These are phyloP conservation scores for Beris morrisii DNA, from an alignment of 2,888 invertebrate species.

Conservation along the genomic window DNA sequence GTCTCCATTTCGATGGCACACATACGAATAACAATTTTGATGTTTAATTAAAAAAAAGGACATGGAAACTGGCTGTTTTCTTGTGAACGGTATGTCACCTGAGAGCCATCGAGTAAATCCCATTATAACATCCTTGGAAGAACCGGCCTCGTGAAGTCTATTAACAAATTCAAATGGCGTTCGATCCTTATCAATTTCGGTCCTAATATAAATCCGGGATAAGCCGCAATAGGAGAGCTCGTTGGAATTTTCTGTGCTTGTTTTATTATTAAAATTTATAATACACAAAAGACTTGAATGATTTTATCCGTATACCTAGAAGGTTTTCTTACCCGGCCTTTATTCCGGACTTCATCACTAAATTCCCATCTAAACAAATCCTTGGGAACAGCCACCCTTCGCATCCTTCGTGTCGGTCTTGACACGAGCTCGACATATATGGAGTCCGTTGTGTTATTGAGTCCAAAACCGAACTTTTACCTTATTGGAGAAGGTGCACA, in stretches of 20 bases:
- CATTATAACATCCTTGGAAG: slow-evolving; percentile 9
- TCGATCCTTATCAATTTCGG: slow-evolving; percentile 25
- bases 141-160: slow-evolving; percentile 7
- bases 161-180: slow-evolving; percentile 27
- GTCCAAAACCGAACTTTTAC: slow-evolving; percentile 19
- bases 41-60: slow-evolving; percentile 17
- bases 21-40: slow-evolving; percentile 5
- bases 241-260: slow-evolving; percentile 13
- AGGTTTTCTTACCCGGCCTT: not conserved
- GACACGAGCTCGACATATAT: not conserved
- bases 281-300: slow-evolving; percentile 37
- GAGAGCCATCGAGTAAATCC: slow-evolving; percentile 13
- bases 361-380: slow-evolving; percentile 34
- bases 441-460: not conserved
- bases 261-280: slow-evolving; percentile 40
- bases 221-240: slow-evolving; percentile 1
- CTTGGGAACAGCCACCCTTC: slow-evolving; percentile 16
- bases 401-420: not conserved
- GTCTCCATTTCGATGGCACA: slow-evolving; percentile 18
- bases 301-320: slow-evolving; percentile 9
- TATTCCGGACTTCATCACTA: slow-evolving; percentile 29
- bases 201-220: slow-evolving; percentile 7
- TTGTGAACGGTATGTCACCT: slow-evolving; percentile 11
- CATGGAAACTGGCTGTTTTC: not conserved
- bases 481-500: slow-evolving; percentile 28